phyloP scores from a whole-genome alignment of 2,113 vertebrate species.

The Nyctereutes procyonoides region DNA sequence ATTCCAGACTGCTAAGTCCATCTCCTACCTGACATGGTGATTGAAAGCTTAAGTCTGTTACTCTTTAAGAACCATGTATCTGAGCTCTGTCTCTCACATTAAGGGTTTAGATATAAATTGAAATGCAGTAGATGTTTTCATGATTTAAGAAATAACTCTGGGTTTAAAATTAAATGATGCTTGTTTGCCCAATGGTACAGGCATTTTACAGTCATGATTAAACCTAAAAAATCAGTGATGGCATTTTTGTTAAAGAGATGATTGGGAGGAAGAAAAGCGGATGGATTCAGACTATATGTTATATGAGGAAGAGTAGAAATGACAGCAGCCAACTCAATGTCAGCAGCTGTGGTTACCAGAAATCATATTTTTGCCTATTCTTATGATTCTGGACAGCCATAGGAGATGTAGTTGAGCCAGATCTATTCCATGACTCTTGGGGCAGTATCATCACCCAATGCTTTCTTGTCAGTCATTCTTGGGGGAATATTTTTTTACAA shows the following conservation, averaged over 20 bases:
- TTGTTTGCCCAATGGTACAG: conserved; percentile 56
- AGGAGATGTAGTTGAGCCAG: not conserved
- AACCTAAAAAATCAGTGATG: conserved; percentile 57
- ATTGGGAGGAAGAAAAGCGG: not conserved
- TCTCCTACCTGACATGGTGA: not conserved
- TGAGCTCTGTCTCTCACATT: not conserved
- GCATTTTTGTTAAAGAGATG: not conserved
- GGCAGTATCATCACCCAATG: not conserved
- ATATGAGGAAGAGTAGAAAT: not conserved
- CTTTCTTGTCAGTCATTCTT: not conserved
- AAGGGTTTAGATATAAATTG: conserved; percentile 45
- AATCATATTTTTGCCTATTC: not conserved
- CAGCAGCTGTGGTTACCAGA: not conserved
- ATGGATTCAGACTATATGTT: not conserved
- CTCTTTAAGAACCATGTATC: not conserved
- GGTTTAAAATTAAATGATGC: conserved; percentile 53
- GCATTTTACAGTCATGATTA: conserved; percentile 45
- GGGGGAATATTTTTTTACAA: not conserved
- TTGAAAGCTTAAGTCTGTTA: not conserved
- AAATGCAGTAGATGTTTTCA: conserved; percentile 59
- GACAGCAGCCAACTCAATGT: not conserved
- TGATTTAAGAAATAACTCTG: conserved; percentile 52
- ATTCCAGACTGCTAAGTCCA: not conserved
- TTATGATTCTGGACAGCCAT: not conserved
- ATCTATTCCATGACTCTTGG: not conserved